phyloP scores from a whole-genome alignment of 2,888 invertebrate species.

The Ptychoptera albimana region DNA sequence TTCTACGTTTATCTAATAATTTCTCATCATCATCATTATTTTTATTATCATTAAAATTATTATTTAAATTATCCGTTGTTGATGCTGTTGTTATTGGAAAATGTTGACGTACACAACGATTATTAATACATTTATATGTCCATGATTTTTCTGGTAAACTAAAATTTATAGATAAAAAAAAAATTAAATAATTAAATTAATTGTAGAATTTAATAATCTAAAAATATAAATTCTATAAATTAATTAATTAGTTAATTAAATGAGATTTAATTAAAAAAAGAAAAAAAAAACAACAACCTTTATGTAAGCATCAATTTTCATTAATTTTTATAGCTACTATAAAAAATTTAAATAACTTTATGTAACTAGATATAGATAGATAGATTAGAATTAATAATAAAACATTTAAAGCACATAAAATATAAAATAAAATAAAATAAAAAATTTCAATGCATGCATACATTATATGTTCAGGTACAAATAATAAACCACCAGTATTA shows the following conservation, averaged over 20 bases:
- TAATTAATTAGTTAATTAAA: too few species aligned
- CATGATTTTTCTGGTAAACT: constrained; percentile 39
- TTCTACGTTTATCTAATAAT: constrained; percentile 20
- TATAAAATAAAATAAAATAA: constrained; percentile 3
- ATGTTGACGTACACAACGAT: constrained; percentile 48
- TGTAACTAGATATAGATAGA: too few species aligned
- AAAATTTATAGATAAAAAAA: background rate
- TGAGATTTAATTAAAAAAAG: too few species aligned
- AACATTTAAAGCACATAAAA: background rate
- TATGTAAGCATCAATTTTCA: too few species aligned
- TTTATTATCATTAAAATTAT: constrained; percentile 9
- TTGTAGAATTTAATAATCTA: background rate
- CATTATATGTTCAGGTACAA: constrained; percentile 1
- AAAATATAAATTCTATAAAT: background rate
- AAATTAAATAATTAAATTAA: background rate
- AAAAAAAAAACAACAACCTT: too few species aligned
- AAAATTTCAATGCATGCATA: constrained; percentile 3
- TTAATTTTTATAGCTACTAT: too few species aligned
- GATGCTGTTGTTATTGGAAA: too few species aligned
- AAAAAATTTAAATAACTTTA: too few species aligned
- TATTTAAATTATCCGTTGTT: too few species aligned
- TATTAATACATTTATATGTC: constrained; percentile 59
- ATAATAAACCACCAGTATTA: too few species aligned
- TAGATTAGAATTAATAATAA: background rate
- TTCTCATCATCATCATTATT: constrained; percentile 22